Conservation (phyloP, 2,113 vertebrate species). For the Ceyx cyanopectus region DNA sequence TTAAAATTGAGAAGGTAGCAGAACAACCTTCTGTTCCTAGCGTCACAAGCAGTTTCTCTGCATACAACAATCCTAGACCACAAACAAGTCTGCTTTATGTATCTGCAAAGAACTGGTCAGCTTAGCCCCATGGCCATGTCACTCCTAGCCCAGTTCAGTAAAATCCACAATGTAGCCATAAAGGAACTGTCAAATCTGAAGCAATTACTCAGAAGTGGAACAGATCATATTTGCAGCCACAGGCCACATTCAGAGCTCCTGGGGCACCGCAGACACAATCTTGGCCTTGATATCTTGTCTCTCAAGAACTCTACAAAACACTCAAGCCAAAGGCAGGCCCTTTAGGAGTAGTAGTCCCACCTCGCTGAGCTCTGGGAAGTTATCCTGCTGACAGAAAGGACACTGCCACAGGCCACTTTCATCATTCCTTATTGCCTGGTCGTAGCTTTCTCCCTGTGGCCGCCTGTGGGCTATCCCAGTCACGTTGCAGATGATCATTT, state of each 20-base stretch:
- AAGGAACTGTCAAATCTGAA: not conserved
- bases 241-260: not conserved
- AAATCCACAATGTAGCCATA: not conserved
- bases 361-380: constrained; percentile 98
- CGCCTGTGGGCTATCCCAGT: constrained; percentile 96
- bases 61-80: not conserved
- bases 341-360: constrained; percentile 63
- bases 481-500: constrained; percentile 95
- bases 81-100: not conserved
- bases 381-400: constrained; percentile 98
- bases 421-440: constrained; percentile 97
- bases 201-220: not conserved
- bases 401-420: constrained; percentile 97
- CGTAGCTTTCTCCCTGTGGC: constrained; percentile 96
- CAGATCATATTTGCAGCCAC: not conserved
- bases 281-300: not conserved
- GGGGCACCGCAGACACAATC: not conserved
- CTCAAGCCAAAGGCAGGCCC: not conserved
- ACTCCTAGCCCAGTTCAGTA: not conserved
- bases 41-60: not conserved
- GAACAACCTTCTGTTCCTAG: constrained; percentile 18
- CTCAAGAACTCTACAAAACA: not conserved
- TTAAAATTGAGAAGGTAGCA: constrained; percentile 15
- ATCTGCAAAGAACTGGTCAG: not conserved
- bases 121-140: not conserved